A percentile compares a stretch with the other conserved stretches of the same genome.
phyloP scores from a whole-genome alignment of 2,888 invertebrate species.

The Noctuana brunneofusca region DNA sequence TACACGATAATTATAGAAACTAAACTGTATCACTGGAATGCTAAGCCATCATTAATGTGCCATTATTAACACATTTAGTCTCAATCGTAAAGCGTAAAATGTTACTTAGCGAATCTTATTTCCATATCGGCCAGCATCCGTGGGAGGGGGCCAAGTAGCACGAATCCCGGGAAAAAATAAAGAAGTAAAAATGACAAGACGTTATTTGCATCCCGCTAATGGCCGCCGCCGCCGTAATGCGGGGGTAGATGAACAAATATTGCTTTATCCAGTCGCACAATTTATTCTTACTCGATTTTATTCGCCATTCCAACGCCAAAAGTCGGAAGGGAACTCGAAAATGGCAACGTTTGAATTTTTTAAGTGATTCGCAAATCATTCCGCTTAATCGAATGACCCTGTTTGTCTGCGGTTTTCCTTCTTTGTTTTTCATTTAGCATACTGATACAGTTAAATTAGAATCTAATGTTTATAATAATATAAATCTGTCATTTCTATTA shows the following conservation, averaged over 20 bases:
- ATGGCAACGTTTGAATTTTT: conserved; percentile 75
- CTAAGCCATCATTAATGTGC: too few relatives aligned
- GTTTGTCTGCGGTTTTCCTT: conserved; percentile 63
- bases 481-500: too few relatives aligned
- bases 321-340: conserved; percentile 69
- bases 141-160: conserved; percentile 58
- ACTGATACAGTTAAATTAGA: not conserved
- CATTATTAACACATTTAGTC: conserved; percentile 5
- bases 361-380: conserved; percentile 79
- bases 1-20: too few relatives aligned
- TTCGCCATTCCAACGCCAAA: conserved; percentile 72
- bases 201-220: conserved; percentile 82
- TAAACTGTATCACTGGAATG: too few relatives aligned
- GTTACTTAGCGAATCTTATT: conserved; percentile 47
- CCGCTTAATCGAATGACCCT: conserved; percentile 75
- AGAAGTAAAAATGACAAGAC: conserved; percentile 82
- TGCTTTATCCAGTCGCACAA: conserved; percentile 81
- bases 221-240: conserved; percentile 75
- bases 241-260: conserved; percentile 82
- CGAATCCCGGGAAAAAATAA: conserved; percentile 72
- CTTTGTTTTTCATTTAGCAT: conserved; percentile 32
- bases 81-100: conserved; percentile 28
- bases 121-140: conserved; percentile 54
- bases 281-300: conserved; percentile 79
- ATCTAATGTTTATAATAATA: too few relatives aligned